A percentile compares a stretch with the other conserved stretches of the same genome.
These are phyloP conservation scores for Hydrolagus affinis DNA, from an alignment of 2,113 vertebrate genomes.

Conservation along the genomic window DNA sequence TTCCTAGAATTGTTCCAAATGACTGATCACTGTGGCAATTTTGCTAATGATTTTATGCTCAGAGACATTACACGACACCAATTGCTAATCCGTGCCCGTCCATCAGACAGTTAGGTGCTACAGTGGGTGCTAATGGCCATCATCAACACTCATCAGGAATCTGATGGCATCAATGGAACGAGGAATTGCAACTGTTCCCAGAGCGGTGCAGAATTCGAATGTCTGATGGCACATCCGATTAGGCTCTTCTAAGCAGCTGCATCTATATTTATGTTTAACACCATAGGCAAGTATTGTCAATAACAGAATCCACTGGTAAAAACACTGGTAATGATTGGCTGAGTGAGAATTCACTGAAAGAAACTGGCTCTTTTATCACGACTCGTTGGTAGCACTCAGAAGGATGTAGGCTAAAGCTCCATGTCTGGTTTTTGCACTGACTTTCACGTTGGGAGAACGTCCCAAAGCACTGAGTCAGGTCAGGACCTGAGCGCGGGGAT, in stretches of 20 bases:
- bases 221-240: not conserved
- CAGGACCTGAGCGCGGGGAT: no score
- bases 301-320: no score
- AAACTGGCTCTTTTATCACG: no score
- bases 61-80: conserved; percentile 9
- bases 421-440: no score
- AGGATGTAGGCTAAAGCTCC: no score
- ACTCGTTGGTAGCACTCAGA: no score
- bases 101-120: conserved; percentile 5
- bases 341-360: no score
- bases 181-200: not conserved
- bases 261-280: not conserved
- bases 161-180: not conserved
- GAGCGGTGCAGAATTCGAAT: not conserved
- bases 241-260: not conserved
- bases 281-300: no score
- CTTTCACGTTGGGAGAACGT: no score
- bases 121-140: conserved; percentile 3
- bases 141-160: conserved; percentile 17
- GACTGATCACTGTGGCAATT: not conserved
- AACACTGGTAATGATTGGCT: no score
- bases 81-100: not conserved
- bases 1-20: conserved; percentile 14
- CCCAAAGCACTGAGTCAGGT: no score
- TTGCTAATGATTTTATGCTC: conserved; percentile 18